These are phyloP conservation scores for Lophotis ruficrista DNA, from an alignment of 2,113 vertebrate species.

Conservation along the genomic window DNA sequence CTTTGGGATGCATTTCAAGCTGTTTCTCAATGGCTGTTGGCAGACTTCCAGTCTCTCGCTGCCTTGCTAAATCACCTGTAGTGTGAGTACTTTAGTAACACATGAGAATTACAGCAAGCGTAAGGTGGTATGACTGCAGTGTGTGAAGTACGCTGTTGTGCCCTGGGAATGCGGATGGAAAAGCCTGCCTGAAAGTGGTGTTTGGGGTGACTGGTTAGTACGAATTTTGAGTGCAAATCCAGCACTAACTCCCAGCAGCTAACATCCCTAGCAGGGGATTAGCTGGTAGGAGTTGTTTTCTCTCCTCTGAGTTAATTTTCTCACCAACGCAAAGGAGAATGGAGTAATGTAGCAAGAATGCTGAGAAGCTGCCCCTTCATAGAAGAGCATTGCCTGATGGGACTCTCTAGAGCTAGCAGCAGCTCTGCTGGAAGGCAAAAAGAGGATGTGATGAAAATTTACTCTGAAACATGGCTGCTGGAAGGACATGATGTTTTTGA, in stretches of 20 bases:
- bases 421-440: neutral
- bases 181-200: neutral
- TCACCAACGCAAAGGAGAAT: neutral
- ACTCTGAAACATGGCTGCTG: neutral
- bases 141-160: neutral
- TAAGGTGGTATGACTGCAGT: neutral
- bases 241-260: neutral
- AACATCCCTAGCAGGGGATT: neutral
- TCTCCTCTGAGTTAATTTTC: neutral
- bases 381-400: neutral
- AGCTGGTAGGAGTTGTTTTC: neutral
- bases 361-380: neutral
- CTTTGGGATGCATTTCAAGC: conserved; percentile 20
- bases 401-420: neutral
- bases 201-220: neutral
- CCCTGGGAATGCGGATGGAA: neutral
- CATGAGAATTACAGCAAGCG: neutral
- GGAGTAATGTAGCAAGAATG: neutral
- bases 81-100: conserved; percentile 19
- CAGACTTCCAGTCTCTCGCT: conserved; percentile 38
- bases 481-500: neutral
- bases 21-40: conserved; percentile 56
- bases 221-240: neutral
- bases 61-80: conserved; percentile 46
- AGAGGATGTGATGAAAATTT: neutral